Evolutionary conservation across 2,797 vertebrate genomes (phyloP).

Genomic region (Stomatorhinus walkeri): DNA sequence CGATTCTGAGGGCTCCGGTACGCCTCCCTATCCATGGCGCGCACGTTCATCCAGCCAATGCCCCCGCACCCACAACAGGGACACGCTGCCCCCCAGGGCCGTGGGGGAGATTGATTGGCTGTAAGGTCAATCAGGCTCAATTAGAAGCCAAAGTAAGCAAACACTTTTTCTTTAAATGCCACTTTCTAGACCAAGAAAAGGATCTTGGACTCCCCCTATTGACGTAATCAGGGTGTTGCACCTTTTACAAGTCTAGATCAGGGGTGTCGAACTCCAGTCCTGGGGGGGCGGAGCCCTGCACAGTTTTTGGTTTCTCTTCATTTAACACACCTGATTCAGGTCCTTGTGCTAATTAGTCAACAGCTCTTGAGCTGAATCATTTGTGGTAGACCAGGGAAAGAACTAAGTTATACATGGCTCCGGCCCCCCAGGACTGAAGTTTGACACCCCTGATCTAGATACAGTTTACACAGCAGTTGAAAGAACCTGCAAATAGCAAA

Average conservation of each 20-base stretch:
- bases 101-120: not conserved
- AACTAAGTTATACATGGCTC: not conserved
- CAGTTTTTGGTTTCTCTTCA: not conserved
- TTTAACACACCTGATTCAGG: not conserved
- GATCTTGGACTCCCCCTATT: slow-evolving; percentile 59
- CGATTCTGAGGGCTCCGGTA: not conserved
- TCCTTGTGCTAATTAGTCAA: not conserved
- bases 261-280: not conserved
- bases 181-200: slow-evolving; percentile 1
- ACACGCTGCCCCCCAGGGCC: not conserved
- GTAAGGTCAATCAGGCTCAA: not conserved
- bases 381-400: not conserved
- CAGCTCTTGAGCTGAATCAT: not conserved
- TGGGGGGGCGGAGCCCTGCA: not conserved
- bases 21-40: not conserved
- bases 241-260: not conserved
- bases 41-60: not conserved
- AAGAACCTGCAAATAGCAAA: not conserved
- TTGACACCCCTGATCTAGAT: not conserved
- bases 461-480: not conserved
- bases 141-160: not conserved
- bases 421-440: not conserved
- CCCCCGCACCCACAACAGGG: not conserved
- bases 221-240: slow-evolving; percentile 22
- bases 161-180: not conserved